Evolutionary conservation across 1,140 invertebrate genomes (phyloP), one percentile per base, ranked within the genome.

Genomic region (Matsumurasca onukii): DNA sequence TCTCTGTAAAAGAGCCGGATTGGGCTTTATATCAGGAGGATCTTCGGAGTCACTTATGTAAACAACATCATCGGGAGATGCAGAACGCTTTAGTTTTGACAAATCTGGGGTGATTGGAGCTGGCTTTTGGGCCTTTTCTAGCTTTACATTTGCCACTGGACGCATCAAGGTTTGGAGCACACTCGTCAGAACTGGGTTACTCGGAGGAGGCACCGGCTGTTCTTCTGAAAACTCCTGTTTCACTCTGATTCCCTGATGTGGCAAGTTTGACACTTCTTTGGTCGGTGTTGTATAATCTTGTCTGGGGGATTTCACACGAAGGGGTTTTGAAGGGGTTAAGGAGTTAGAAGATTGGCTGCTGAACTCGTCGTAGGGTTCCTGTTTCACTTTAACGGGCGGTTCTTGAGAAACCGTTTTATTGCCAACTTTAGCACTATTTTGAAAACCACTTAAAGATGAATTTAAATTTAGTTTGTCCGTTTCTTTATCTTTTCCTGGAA

Each of bases 41-140:
- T 65, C 62, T 48, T 65, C 62, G 2, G 31, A 45, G 39, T 65
- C 62, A 65, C 62, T 65, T 31, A 65, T 65, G 27, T 65, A 65
- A 13, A 65, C 62, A 22, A 65, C 39, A 39, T 65, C 62, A 3
- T 45, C 31, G 3, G 62, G 62, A 2, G 62, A 65, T 2, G 22
- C 48, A 20, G 62, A 65, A 25, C 62, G 62, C 27, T 65, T 65
- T 1, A 65, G 25, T 45, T 48, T 65, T 1, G 62, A 65, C 17
- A 65, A 22, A 48, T 65, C 62, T 22, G 39, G 31, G 27, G 31
- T 48, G 20, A 45, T 45, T 2, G 55, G 17, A 27, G n/a, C 17
- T 1, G 24, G 31, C 39, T 65, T 65, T 24, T 31, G 48, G 31
- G 31, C 17, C 25, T 59, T 59, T 27, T 59, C 55, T n/a, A 59